A percentile compares a stretch with the other conserved stretches of the same genome.
Conservation (phyloP, 2,888 invertebrate species). For the Dasypogon diadema region DNA sequence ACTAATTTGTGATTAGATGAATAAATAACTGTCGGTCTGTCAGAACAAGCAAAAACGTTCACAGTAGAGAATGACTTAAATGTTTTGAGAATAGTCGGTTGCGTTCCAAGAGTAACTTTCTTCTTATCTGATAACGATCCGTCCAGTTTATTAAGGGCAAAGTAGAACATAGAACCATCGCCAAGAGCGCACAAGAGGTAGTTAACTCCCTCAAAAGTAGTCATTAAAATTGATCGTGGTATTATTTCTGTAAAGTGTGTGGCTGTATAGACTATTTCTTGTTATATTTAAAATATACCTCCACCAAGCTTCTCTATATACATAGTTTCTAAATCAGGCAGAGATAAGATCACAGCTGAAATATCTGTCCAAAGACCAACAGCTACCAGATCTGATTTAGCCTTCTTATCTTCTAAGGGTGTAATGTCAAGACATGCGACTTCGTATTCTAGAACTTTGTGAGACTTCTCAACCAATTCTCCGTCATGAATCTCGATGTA, state of each 20-base stretch:
- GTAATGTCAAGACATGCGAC: slow-evolving; percentile 96
- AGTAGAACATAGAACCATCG: slow-evolving; percentile 98
- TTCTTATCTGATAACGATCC: slow-evolving; percentile 89
- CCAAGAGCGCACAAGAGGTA: slow-evolving; percentile 94
- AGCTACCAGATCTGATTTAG: slow-evolving; percentile 81
- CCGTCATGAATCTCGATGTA: slow-evolving; percentile 81
- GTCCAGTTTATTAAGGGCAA: slow-evolving; percentile 81
- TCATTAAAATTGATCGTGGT: slow-evolving; percentile 94
- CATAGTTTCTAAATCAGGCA: slow-evolving; percentile 84
- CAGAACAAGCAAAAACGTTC: slow-evolving; percentile 98
- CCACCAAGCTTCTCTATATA: slow-evolving; percentile 91
- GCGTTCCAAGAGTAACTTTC: slow-evolving; percentile 96
- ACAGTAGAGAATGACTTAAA: slow-evolving; percentile 92
- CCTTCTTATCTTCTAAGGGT: slow-evolving; percentile 76
- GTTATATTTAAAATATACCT: slow-evolving; percentile 68
- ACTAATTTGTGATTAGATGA: slow-evolving; percentile 98
- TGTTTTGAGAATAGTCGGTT: slow-evolving; percentile 92
- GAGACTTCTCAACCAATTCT: slow-evolving; percentile 74
- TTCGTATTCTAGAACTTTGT: slow-evolving; percentile 88
- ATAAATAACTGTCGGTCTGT: slow-evolving; percentile 98
- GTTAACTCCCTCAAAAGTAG: slow-evolving; percentile 91
- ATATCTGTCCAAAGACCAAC: slow-evolving; percentile 99
- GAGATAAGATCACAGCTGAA: slow-evolving; percentile 85
- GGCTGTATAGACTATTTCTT: no score
- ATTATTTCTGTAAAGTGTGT: slow-evolving; percentile 85